Evolutionary conservation across 2,888 invertebrate species (phyloP), one percentile per base, ranked within the genome.

Genomic region (Athripsodes cinereus): DNA sequence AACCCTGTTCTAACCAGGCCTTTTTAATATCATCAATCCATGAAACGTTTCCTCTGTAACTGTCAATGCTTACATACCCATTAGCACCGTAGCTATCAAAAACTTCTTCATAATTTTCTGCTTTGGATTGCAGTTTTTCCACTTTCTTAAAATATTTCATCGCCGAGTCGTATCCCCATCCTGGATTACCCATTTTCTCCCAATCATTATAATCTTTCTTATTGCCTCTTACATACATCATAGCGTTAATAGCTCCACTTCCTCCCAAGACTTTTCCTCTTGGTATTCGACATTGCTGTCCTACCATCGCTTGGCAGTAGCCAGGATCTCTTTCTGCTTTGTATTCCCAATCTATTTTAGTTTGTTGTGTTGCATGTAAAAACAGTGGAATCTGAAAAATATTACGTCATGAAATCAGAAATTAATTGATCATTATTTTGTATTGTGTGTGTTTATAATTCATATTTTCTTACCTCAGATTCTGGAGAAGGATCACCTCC

Each of bases 191-290:
- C 26, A 71, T 65, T 1, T 68, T 67, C 50, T 76, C 74, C 85
- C 85, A 85, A 52, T 72, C 69, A 50, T 80, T 72, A 62, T 77
- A 85, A 66, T 84, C 83, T 8, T 68, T 67, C 1, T 69, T 72
- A 65, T 79, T 80, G 0, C 84, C 85, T 46, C 81, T 74, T 2
- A 84, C 72, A 66, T 83, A 84, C 53, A 85, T 71, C 79, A 84
- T 84, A 46, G 78, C 83, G 66, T 85, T 85, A 19, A 84, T 72
- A 2, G 79, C 75, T 51, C 82, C 82, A 0, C 80, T 79, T 6
- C 85, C 85, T 31, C 85, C 84, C 66, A 85, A 72, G 58, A 80
- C 76, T 66, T 83, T 86, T 0, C 88, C 88, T 57, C 84, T 78
- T 22, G 83, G 80, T 85, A 85, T 84, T n/a, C 70, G 71, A 57